Base-by-base conservation (phyloP, 2,888 invertebrate species). In the Antitype chi region DNA sequence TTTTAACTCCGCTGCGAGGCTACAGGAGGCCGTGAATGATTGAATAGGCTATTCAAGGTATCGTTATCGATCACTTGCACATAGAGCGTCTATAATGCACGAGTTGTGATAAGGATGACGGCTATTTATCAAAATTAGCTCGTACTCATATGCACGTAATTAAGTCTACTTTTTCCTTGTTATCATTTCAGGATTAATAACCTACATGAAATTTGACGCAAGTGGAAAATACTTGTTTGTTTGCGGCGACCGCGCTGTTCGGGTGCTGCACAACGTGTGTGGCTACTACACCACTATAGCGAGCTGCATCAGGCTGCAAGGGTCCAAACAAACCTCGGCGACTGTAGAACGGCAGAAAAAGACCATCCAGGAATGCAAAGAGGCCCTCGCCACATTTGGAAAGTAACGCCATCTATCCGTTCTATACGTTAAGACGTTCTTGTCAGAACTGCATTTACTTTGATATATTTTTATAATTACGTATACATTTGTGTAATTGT, bases 281-380 rank as follows among this genome's bases (percentile, higher is more conserved):
- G 96, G 96, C 0, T 95, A 95, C 85, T 89, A 89, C 87, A 96
- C 96, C 4, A 94, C 93, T 59, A 95, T 95, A 76, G 92, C 88
- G 32, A 95, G 94, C 84, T 96, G 96, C 86, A 88, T 86, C n/a
- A 88, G 96, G 38, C 91, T 96, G 85, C 93, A 98, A 59, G 94
- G 96, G 68, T 95, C 97, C 76, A 97, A 97, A 75, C 97, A 97
- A 85, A 97, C 98, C 1, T 97, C 98, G 9, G 98, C 98, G n/a
- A 98, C 98, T 78, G 97, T 97, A 88, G 98, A 98, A 91, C 97
- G 98, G 53, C 97, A 98, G 78, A 97, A 98, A 82, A 97, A 97
- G 88, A 97, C 98, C 70, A 97, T 98, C 72, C 92, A 95, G 73
- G 98, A 98, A 75, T 97, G 97, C 87, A 97, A 97, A 90, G 94